phyloP scores from a whole-genome alignment of 2,797 vertebrate species.

The Anniella stebbinsi region DNA sequence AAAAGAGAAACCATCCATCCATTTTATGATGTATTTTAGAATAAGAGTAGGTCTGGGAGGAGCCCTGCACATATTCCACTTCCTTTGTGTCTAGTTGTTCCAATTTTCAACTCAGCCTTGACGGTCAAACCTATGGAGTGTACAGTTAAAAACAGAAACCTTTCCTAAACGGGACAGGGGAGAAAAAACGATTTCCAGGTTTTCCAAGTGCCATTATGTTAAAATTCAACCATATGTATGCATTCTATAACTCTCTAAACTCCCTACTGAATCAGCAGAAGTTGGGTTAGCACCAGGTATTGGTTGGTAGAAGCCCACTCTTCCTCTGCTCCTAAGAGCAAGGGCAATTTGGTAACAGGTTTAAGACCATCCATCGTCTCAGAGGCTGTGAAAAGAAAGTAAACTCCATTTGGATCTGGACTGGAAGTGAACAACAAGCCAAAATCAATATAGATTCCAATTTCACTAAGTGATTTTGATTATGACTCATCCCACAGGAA shows the following conservation, averaged over 20 bases:
- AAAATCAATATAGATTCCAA: conserved; percentile 71
- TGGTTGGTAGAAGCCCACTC: conserved; percentile 35
- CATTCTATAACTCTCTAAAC: conserved; percentile 35
- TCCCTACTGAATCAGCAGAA: conserved; percentile 67
- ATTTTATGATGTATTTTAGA: conserved; percentile 3
- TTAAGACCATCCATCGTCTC: conserved; percentile 52
- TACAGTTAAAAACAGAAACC: conserved; percentile 63
- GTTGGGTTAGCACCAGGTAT: conserved; percentile 51
- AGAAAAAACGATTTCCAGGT: conserved; percentile 55
- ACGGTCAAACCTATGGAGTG: conserved; percentile 29
- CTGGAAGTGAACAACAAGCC: conserved; percentile 50
- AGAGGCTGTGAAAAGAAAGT: conserved; percentile 53
- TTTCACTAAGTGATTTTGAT: conserved; percentile 55
- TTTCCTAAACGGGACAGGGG: conserved; percentile 54
- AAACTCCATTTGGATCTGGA: conserved; percentile 60
- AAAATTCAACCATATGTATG: conserved; percentile 68
- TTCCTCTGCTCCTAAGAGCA: conserved; percentile 46
- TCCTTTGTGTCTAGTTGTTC: neutral
- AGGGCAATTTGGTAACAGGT: conserved; percentile 63
- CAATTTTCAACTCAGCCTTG: conserved; percentile 57
- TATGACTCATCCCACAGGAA: conserved; percentile 58
- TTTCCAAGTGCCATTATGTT: conserved; percentile 62
- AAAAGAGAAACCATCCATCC: conserved; percentile 40
- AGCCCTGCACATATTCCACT: neutral
- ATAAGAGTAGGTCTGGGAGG: neutral